Base-by-base conservation (phyloP, 1,140 invertebrate species). In the Drosophila pruinosa region DNA sequence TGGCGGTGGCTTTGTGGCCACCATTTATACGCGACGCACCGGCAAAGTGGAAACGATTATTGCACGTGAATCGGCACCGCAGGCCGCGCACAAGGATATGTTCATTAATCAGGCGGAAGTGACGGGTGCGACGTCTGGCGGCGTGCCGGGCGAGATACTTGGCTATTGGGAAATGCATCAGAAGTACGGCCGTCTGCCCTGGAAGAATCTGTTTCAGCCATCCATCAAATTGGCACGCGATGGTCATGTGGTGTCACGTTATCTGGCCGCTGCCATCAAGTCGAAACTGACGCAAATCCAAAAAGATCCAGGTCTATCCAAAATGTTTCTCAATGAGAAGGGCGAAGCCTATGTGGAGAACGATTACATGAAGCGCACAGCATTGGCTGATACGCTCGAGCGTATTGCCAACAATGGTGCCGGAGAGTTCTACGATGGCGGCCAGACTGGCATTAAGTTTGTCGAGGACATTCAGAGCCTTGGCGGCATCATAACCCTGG, bases 71-170 rank as follows among this genome's bases (percentile, higher is more conserved):
- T 93, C 93, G 19, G 97, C 97, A 0, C 97, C 97, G 0, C 86
- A 92, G 2, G 93, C 92, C 0, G 93, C 96, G 3, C 92, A 92
- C 43, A 90, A 92, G 56, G 92, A 95, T 50, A 97, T 98, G 95
- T 98, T 93, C 90, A 82, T 93, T 5, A 92, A 92, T 7, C 81
- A 92, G 62, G 59, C 74, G 0, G 41, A 47, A 28, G 52, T 90
- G 0, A 89, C 89, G 4, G 89, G 89, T 21, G 95, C 95, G 0
- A 83, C 94, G 58, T 93, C 98, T 0, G 94, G 98, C 2, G 98
- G 95, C 0, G 96, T 99, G 5, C 98, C 98, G 0, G 98, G 97
- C 4, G 98, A 99, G 91, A 88, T 99, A 0, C 92, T 93, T 65
- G 98, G 98, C 1, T 98, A 97, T 89, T 95, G 95, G 94, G 94